phyloP scores from a whole-genome alignment of 2,113 vertebrate species.

The Tylochromis polylepis region DNA sequence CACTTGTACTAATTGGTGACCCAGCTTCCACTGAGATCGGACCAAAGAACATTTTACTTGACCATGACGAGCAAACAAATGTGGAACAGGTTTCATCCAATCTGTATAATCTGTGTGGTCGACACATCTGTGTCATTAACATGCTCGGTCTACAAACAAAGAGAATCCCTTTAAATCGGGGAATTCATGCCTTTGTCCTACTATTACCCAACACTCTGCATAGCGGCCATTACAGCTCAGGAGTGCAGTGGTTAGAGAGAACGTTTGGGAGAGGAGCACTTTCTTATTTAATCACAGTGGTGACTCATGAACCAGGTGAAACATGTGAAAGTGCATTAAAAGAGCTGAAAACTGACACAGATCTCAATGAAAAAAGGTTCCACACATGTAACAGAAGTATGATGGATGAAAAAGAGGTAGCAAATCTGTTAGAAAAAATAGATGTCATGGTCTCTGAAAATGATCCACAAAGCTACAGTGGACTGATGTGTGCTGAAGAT shows the following conservation, averaged over 20 bases:
- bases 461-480: rapidly evolving
- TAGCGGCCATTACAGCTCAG: neutral
- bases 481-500: rapidly evolving
- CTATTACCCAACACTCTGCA: neutral
- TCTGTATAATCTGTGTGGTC: too few relatives aligned
- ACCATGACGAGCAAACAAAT: too few relatives aligned
- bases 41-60: too few relatives aligned
- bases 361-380: rapidly evolving
- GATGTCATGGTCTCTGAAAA: neutral
- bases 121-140: too few relatives aligned
- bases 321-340: neutral
- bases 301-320: rapidly evolving
- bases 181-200: too few relatives aligned
- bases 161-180: too few relatives aligned
- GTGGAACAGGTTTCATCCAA: too few relatives aligned
- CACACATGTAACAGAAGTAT: neutral
- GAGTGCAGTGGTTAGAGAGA: rapidly evolving
- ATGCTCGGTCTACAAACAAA: too few relatives aligned
- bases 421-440: rapidly evolving
- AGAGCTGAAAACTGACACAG: rapidly evolving
- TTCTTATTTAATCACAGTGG: neutral
- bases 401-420: rapidly evolving
- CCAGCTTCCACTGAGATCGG: too few relatives aligned
- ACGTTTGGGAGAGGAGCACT: rapidly evolving
- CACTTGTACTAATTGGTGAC: too few relatives aligned